phyloP scores from a whole-genome alignment of 2,797 vertebrate species.

The Poecile montanus region DNA sequence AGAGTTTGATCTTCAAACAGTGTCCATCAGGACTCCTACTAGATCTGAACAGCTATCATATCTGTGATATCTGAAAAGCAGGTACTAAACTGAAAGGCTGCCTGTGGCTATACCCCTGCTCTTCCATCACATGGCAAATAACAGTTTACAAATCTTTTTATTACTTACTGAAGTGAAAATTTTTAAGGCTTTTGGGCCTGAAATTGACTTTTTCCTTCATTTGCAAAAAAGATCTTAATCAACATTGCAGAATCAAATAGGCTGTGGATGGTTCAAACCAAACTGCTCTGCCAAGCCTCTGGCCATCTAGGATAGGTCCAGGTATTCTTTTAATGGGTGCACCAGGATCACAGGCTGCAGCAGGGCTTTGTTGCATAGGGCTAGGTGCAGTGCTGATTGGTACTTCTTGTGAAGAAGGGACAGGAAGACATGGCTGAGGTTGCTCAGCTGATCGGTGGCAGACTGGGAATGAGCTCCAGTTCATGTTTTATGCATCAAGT shows the following conservation, averaged over 20 bases:
- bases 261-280: background rate
- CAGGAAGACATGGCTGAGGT: background rate
- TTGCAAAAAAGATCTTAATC: background rate
- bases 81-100: background rate
- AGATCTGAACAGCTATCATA: background rate
- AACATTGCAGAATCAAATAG: background rate
- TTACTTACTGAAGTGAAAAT: background rate
- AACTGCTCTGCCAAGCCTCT: background rate
- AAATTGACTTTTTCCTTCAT: background rate
- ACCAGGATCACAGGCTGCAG: background rate
- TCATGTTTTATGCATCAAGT: background rate
- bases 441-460: background rate
- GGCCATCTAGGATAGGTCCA: background rate
- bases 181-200: background rate
- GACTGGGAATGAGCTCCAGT: background rate
- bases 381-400: background rate
- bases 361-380: background rate
- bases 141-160: background rate
- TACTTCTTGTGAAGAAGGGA: background rate
- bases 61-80: background rate
- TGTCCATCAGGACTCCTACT: background rate
- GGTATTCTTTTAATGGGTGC: background rate
- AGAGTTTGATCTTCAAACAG: background rate
- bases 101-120: background rate
- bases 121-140: constrained; percentile 20